phyloP scores from a whole-genome alignment of 1,140 invertebrate genomes.

The Archegozetes longisetosus region DNA sequence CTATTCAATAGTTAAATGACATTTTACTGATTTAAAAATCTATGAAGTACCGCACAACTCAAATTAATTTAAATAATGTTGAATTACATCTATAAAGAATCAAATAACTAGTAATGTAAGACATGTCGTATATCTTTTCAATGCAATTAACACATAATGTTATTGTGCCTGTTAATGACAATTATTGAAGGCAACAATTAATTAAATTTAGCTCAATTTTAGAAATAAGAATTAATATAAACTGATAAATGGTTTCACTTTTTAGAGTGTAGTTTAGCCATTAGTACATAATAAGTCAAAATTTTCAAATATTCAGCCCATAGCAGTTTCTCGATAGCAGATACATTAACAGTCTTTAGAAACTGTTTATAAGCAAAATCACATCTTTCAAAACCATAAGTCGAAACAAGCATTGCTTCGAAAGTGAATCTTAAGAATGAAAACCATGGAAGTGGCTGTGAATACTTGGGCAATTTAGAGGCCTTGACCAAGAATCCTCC shows the following conservation, averaged over 20 bases:
- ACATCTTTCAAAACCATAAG: slow-evolving; percentile 67
- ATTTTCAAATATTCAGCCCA: slow-evolving; percentile 1
- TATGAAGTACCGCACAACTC: too few relatives aligned
- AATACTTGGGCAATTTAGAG: slow-evolving; percentile 68
- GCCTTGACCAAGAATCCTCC: slow-evolving; percentile 82
- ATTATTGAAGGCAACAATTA: too few relatives aligned
- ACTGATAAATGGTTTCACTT: background rate
- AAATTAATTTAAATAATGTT: too few relatives aligned
- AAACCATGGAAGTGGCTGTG: slow-evolving; percentile 72
- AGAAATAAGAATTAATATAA: background rate
- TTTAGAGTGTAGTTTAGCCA: background rate
- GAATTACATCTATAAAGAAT: too few relatives aligned
- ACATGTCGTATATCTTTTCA: too few relatives aligned
- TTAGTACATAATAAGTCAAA: background rate
- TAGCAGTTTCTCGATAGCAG: background rate
- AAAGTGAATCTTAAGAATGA: slow-evolving; percentile 82
- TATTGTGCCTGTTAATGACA: too few relatives aligned
- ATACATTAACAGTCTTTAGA: background rate
- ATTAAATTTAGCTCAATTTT: background rate
- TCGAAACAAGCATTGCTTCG: slow-evolving; percentile 71
- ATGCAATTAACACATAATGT: too few relatives aligned
- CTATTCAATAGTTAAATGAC: too few relatives aligned
- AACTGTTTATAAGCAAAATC: slow-evolving; percentile 2
- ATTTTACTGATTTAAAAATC: too few relatives aligned
- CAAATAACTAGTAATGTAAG: too few relatives aligned